Evolutionary conservation across 1,140 invertebrate genomes (phyloP).

Genomic region (Trigoniulus corallinus): DNA sequence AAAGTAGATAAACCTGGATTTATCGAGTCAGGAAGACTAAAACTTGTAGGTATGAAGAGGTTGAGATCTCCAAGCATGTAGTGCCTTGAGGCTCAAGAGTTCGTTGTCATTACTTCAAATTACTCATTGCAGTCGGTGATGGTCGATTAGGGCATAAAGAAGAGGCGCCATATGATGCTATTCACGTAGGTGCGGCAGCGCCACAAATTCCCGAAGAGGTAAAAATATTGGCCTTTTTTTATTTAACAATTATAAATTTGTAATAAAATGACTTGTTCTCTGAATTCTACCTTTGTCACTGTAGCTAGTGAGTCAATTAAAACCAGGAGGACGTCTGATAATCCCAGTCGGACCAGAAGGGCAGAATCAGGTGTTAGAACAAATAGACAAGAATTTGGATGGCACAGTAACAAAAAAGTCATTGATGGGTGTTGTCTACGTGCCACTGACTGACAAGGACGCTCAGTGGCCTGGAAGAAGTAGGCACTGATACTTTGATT

Average conservation of each 20-base stretch:
- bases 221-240: conserved; percentile 18
- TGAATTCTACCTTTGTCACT: neutral
- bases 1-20: conserved; percentile 51
- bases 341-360: conserved; percentile 75
- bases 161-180: conserved; percentile 71
- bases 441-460: conserved; percentile 81
- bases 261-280: neutral
- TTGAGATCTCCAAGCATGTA: too few species aligned
- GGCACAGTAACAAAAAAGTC: conserved; percentile 57
- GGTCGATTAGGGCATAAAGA: conserved; percentile 54
- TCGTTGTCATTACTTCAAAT: too few species aligned
- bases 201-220: conserved; percentile 53
- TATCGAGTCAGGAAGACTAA: conserved; percentile 41
- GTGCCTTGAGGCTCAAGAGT: too few species aligned
- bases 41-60: conserved; percentile 44
- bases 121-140: conserved; percentile 49
- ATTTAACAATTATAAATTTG: neutral
- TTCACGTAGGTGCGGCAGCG: conserved; percentile 86
- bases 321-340: conserved; percentile 71
- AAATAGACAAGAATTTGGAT: conserved; percentile 72
- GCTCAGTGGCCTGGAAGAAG: conserved; percentile 41
- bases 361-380: conserved; percentile 60
- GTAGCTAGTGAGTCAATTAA: conserved; percentile 49
- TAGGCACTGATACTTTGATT: neutral
- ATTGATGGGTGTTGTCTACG: conserved; percentile 92